Conservation (phyloP, 2,888 invertebrate genomes). For the Caenorhabditis uteleia region DNA sequence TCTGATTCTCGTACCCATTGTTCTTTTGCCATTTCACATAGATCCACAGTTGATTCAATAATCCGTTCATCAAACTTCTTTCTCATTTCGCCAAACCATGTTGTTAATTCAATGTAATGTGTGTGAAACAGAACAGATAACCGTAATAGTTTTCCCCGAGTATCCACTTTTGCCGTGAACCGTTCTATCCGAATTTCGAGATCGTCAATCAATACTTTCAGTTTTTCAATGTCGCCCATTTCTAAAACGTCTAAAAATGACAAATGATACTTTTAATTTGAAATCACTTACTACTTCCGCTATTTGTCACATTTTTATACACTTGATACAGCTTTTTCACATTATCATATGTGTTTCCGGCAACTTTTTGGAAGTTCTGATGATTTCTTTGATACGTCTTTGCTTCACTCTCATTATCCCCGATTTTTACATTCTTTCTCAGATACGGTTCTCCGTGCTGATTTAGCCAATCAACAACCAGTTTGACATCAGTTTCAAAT, state of each 20-base stretch:
- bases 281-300: constrained; percentile 36
- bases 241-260: constrained; percentile 22
- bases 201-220: constrained; percentile 25
- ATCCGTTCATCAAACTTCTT: constrained; percentile 43
- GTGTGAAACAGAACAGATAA: constrained; percentile 59
- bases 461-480: constrained; percentile 66
- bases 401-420: constrained; percentile 43
- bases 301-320: constrained; percentile 44
- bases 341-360: constrained; percentile 61
- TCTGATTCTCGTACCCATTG: constrained; percentile 63
- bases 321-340: constrained; percentile 58
- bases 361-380: constrained; percentile 60
- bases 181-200: constrained; percentile 17
- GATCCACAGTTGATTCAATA: constrained; percentile 50
- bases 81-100: constrained; percentile 66
- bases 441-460: constrained; percentile 67
- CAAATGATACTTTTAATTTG: background rate
- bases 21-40: constrained; percentile 63
- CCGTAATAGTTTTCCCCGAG: constrained; percentile 38
- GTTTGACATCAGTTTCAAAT: constrained; percentile 53
- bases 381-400: constrained; percentile 50
- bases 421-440: constrained; percentile 58
- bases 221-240: constrained; percentile 30
- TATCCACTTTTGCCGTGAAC: constrained; percentile 21
- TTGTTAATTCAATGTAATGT: constrained; percentile 64